These are phyloP conservation scores for Tyrophagus putrescentiae DNA, from an alignment of 1,140 invertebrate species.

Conservation along the genomic window DNA sequence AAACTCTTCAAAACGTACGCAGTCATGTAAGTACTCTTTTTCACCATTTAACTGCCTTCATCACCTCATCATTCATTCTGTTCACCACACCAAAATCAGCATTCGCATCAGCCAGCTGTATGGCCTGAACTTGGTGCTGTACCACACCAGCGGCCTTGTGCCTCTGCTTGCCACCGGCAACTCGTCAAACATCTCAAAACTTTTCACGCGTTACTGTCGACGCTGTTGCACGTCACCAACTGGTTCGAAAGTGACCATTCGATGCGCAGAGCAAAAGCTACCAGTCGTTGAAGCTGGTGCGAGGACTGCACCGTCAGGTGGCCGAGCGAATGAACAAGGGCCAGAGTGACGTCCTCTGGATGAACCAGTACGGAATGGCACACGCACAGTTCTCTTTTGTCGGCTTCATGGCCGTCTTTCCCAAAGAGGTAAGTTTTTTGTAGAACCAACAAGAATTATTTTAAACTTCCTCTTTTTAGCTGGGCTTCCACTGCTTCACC, in stretches of 20 bases:
- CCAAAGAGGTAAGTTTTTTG: slow-evolving; percentile 21
- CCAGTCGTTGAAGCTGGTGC: slow-evolving; percentile 13
- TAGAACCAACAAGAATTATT: background rate
- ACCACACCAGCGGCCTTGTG: background rate
- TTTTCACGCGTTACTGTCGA: slow-evolving; percentile 23
- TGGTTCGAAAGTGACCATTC: slow-evolving; percentile 23
- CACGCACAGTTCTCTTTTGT: slow-evolving; percentile 30
- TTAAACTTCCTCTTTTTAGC: background rate
- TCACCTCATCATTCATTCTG: too few relatives aligned
- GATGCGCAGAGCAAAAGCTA: slow-evolving; percentile 14
- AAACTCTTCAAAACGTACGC: slow-evolving; percentile 16
- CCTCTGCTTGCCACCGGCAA: slow-evolving; percentile 21
- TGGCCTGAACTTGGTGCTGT: slow-evolving; percentile 21
- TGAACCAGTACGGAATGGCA: slow-evolving; percentile 17
- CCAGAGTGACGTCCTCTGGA: background rate
- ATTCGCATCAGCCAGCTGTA: slow-evolving; percentile 13
- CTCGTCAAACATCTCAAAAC: slow-evolving; percentile 18
- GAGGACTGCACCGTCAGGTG: slow-evolving; percentile 20
- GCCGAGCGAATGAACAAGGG: slow-evolving; percentile 19
- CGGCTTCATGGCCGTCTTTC: slow-evolving; percentile 29
- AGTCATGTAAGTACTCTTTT: slow-evolving; percentile 18
- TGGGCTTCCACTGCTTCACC: slow-evolving; percentile 23
- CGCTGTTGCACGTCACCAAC: slow-evolving; percentile 22
- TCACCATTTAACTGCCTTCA: background rate
- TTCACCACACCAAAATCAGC: background rate